Conservation (phyloP, 1,140 invertebrate genomes). For the Drosophila dunni region DNA sequence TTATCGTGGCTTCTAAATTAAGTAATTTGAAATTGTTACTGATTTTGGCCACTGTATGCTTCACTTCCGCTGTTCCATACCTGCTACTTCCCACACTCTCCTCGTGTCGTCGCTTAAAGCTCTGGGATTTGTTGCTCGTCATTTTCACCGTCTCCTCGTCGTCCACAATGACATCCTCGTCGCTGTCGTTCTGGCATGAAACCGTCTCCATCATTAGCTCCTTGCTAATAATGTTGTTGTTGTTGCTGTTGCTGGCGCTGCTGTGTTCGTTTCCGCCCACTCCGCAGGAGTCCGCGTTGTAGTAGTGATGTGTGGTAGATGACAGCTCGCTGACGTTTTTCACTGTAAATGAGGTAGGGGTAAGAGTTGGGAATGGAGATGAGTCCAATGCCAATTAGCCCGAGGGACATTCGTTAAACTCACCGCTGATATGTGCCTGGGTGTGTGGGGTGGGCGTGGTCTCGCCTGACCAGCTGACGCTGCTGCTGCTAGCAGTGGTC, state of each 20-base stretch:
- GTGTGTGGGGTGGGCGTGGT: slow-evolving; percentile 38
- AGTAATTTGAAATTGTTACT: not conserved
- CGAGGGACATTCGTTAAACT: slow-evolving; percentile 13
- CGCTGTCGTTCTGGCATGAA: slow-evolving; percentile 81
- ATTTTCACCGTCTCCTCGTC: slow-evolving; percentile 80
- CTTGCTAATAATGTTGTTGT: slow-evolving; percentile 59
- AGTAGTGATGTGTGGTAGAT: slow-evolving; percentile 83
- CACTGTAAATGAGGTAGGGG: slow-evolving; percentile 43
- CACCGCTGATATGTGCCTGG: slow-evolving; percentile 82
- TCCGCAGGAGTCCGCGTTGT: slow-evolving; percentile 83
- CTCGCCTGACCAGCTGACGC: slow-evolving; percentile 67
- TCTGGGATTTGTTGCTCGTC: slow-evolving; percentile 59
- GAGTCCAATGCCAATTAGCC: not conserved
- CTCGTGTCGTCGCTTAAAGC: slow-evolving; percentile 70
- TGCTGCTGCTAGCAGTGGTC: slow-evolving; percentile 66
- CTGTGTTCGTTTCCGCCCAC: slow-evolving; percentile 62
- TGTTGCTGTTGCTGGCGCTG: slow-evolving; percentile 55
- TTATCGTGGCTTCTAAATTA: slow-evolving; percentile 67
- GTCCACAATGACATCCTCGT: slow-evolving; percentile 83
- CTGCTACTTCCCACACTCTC: slow-evolving; percentile 78
- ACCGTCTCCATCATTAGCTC: slow-evolving; percentile 78
- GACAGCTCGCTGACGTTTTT: slow-evolving; percentile 84
- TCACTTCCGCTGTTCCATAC: slow-evolving; percentile 36
- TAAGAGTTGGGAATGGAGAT: not conserved
- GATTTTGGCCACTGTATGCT: not conserved